A percentile compares a stretch with the other conserved stretches of the same genome.
Conservation (phyloP, 1,140 invertebrate genomes). For the Drosophila ambigua region DNA sequence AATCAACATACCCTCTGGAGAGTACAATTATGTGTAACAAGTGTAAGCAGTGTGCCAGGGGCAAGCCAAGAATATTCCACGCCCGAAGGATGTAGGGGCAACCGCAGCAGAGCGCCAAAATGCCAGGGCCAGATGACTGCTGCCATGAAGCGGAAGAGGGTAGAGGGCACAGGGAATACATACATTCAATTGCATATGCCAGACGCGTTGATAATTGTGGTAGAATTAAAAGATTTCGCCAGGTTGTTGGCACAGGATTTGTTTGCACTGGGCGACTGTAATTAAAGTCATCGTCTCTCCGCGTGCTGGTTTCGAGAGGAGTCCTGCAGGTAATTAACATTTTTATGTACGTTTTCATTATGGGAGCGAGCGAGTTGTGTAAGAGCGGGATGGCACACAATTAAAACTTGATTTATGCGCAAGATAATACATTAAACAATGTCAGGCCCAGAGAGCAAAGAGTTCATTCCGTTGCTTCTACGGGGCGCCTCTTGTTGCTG, state of each 20-base stretch:
- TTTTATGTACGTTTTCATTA: constrained; percentile 65
- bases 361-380: neutral
- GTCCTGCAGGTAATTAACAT: constrained; percentile 70
- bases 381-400: constrained; percentile 52
- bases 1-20: no score
- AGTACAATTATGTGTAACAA: constrained; percentile 20
- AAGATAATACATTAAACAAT: constrained; percentile 66
- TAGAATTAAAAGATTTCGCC: constrained; percentile 62
- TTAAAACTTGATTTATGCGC: constrained; percentile 70
- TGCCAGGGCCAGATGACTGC: constrained; percentile 44
- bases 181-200: constrained; percentile 71
- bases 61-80: neutral
- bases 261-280: constrained; percentile 29
- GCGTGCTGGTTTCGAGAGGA: constrained; percentile 35
- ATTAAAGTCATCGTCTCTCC: constrained; percentile 53
- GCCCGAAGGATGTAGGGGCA: constrained; percentile 21
- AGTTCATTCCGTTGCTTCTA: constrained; percentile 22
- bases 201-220: constrained; percentile 62
- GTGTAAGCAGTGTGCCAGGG: constrained; percentile 24
- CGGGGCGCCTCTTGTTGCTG: constrained; percentile 12
- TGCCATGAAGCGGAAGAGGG: neutral
- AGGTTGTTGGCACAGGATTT: constrained; percentile 13
- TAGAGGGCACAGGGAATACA: neutral
- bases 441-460: constrained; percentile 4
- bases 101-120: constrained; percentile 51